Percentiles rank a stretch among this genome's conserved stretches.
These are phyloP conservation scores for Ichneumoninae sp. DNA, from an alignment of 2,888 invertebrate genomes.

Conservation along the genomic window DNA sequence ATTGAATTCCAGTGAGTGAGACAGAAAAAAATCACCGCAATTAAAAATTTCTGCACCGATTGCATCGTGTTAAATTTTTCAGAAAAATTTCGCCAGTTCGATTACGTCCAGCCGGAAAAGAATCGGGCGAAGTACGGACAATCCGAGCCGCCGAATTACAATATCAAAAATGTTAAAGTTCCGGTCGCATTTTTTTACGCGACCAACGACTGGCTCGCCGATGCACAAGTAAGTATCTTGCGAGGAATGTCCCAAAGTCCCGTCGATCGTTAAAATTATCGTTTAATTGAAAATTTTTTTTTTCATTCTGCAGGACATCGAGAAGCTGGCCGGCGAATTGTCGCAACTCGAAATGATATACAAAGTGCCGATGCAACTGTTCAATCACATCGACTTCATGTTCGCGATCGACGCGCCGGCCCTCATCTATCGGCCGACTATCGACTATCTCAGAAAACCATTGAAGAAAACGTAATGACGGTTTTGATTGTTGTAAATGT, in stretches of 20 bases:
- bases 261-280: background rate
- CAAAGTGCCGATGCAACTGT: constrained; percentile 73
- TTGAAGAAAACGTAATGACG: constrained; percentile 11
- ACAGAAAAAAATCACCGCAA: background rate
- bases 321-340: constrained; percentile 85
- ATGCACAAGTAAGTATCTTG: constrained; percentile 74
- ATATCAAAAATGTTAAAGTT: constrained; percentile 86
- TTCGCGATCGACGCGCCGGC: constrained; percentile 74
- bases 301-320: constrained; percentile 85
- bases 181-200: constrained; percentile 89
- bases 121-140: constrained; percentile 87
- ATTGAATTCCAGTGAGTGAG: constrained; percentile 71
- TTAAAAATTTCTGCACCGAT: background rate
- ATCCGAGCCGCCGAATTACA: constrained; percentile 86
- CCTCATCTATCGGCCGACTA: constrained; percentile 74
- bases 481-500: background rate
- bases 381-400: constrained; percentile 78
- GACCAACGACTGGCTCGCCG: constrained; percentile 88
- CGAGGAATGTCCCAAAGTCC: background rate
- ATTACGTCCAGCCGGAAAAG: constrained; percentile 84
- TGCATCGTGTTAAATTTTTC: constrained; percentile 24
- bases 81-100: constrained; percentile 85
- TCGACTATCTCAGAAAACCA: constrained; percentile 63
- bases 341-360: constrained; percentile 83
- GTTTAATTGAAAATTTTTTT: background rate